Base-by-base conservation (phyloP, 1,140 invertebrate genomes). In the Rhopalosiphum padi region DNA sequence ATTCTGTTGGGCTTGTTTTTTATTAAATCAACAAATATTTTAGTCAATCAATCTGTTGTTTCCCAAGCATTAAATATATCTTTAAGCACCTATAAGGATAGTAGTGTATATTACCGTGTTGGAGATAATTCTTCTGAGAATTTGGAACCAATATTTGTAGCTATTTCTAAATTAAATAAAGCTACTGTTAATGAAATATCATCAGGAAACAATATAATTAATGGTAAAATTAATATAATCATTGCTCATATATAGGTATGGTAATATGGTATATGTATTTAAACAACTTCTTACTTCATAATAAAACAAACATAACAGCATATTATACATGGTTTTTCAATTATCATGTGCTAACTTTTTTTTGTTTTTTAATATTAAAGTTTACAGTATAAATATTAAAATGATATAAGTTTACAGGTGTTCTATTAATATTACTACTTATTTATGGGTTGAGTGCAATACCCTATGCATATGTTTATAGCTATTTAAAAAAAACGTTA, bases 381-480 rank as follows among this genome's bases (percentile, higher is more conserved):
- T 53, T 7, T 22, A 22, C 22, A 22, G 18, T 3, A 53, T 53
- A 53, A 53, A 53, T 53, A 53, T 53, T 22, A 4, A 53, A 53
- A 53, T 53, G 21, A 53, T 22, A 46, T 3, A 22, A 53, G 21
- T 22, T 53, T 94, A 46, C 83, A 94, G 94, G 94, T 90, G 77
- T 90, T 85, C 89, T 94, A 21, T 93, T 94, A 21, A 41, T 94
- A 41, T 22, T 94, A 11, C 23, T 94, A 21, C 37, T 94, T 30
- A 41, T 94, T 43, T 94, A 94, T 94, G 94, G 94, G 8, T 77
- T 93, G 60, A 94, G 94, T 92, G 53, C 55, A 22, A 94, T 94
- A 55, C 89, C 93, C 46, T 94, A 94, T 85, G 91, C 94, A 85
- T 94, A 94, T 90, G 94, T 94, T 23, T 94, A 94, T 51, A 94